These are phyloP conservation scores for Platycheirus albimanus DNA, from an alignment of 2,888 invertebrate species.

Conservation along the genomic window DNA sequence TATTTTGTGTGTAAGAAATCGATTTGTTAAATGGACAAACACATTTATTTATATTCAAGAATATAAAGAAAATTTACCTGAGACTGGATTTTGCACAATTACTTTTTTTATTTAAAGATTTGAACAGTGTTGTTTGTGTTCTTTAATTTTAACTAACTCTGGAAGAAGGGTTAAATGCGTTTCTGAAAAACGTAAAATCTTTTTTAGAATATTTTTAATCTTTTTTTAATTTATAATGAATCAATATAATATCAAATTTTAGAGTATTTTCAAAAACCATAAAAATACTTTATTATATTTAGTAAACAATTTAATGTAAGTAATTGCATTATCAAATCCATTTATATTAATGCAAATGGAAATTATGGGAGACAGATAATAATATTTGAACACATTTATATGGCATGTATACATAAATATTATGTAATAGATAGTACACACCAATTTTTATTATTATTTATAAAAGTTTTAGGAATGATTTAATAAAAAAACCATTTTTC, in stretches of 20 bases:
- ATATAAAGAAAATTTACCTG: conserved; percentile 72
- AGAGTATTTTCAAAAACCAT: conserved; percentile 23
- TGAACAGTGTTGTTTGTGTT: conserved; percentile 44
- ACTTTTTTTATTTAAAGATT: conserved; percentile 36
- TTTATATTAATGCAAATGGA: conserved; percentile 23
- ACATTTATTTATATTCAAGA: conserved; percentile 66
- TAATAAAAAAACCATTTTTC: conserved; percentile 42
- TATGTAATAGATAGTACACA: conserved; percentile 2
- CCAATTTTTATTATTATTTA: background rate
- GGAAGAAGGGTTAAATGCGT: conserved; percentile 56
- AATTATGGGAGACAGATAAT: conserved; percentile 33
- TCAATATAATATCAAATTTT: conserved; percentile 37
- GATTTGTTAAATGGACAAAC: conserved; percentile 67
- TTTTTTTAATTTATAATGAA: conserved; percentile 19
- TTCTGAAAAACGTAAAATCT: conserved; percentile 72
- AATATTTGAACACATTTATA: conserved; percentile 8
- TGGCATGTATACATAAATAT: no score
- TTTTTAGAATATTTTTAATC: conserved; percentile 41
- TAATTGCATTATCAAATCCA: conserved; percentile 52
- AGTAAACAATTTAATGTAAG: conserved; percentile 19
- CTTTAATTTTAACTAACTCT: conserved; percentile 49
- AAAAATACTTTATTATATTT: conserved; percentile 11
- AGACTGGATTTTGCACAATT: conserved; percentile 51
- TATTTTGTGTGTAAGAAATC: conserved; percentile 23
- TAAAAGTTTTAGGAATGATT: background rate